Conservation (phyloP, 2,888 invertebrate genomes). For the Meta bourneti region DNA sequence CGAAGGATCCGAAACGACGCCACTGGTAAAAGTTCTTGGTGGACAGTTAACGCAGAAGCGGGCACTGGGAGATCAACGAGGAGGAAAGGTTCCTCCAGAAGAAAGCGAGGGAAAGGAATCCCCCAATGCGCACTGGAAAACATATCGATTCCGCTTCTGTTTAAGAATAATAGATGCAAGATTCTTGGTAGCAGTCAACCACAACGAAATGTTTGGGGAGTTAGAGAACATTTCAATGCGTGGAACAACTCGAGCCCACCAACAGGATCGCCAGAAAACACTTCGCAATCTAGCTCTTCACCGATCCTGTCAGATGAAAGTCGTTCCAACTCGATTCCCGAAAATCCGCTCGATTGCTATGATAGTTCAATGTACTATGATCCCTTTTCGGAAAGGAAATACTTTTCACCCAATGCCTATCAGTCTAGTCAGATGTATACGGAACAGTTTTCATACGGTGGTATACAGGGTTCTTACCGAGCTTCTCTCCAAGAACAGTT, state of each 20-base stretch:
- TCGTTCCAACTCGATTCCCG: background rate
- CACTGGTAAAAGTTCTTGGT: constrained; percentile 98
- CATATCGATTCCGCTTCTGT: background rate
- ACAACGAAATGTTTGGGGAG: background rate
- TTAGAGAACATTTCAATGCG: background rate
- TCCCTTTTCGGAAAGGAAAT: constrained; percentile 1
- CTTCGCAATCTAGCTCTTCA: background rate
- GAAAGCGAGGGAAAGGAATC: constrained; percentile 93
- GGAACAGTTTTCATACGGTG: constrained; percentile 18
- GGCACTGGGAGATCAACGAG: constrained; percentile 98
- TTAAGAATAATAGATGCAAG: background rate
- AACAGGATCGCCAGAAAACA: background rate
- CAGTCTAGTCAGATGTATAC: constrained; percentile 1
- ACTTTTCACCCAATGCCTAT: background rate
- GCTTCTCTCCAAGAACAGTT: constrained; percentile 19
- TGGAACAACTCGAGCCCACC: background rate
- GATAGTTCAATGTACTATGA: constrained; percentile 5
- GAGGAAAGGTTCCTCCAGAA: constrained; percentile 93
- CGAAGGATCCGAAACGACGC: constrained; percentile 94
- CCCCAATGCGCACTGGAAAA: constrained; percentile 15
- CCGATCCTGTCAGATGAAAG: background rate
- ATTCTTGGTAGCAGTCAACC: background rate
- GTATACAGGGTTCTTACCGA: constrained; percentile 1
- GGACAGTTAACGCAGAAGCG: constrained; percentile 99
- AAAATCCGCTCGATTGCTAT: background rate